A percentile compares a stretch with the other conserved stretches of the same genome.
Evolutionary conservation across 2,113 vertebrate genomes (phyloP).

Genomic region (Ovis aries): DNA sequence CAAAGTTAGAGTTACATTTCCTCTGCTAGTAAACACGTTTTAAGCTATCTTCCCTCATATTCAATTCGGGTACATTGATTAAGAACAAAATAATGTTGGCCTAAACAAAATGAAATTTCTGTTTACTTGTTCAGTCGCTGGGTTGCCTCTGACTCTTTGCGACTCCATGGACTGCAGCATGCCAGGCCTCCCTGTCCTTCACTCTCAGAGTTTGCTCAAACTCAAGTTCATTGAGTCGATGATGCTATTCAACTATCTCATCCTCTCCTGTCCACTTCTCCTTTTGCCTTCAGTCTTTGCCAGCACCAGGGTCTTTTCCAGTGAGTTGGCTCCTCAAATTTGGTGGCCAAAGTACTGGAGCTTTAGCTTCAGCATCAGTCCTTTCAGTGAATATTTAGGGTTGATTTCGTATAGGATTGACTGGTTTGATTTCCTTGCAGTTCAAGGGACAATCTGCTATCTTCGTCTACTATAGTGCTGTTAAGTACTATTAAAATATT

Average conservation of each 20-base stretch:
- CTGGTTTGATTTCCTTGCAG: not conserved
- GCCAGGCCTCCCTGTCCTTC: not conserved
- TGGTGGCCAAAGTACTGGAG: not conserved
- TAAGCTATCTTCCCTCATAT: not conserved
- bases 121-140: not conserved
- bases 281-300: not conserved
- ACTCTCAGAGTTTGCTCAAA: not conserved
- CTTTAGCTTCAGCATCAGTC: not conserved
- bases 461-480: not conserved
- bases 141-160: not conserved
- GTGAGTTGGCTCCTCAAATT: not conserved
- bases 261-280: not conserved
- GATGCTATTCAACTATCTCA: not conserved
- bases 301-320: not conserved
- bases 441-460: not conserved
- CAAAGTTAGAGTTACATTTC: not conserved
- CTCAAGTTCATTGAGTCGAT: not conserved
- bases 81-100: not conserved
- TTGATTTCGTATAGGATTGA: not conserved
- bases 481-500: constrained; percentile 10
- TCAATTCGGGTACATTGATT: not conserved
- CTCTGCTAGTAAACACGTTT: not conserved
- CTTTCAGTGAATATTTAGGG: not conserved
- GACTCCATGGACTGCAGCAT: not conserved
- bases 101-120: not conserved